These are phyloP conservation scores for Xenops minutus DNA, from an alignment of 2,797 vertebrate species.

Conservation along the genomic window DNA sequence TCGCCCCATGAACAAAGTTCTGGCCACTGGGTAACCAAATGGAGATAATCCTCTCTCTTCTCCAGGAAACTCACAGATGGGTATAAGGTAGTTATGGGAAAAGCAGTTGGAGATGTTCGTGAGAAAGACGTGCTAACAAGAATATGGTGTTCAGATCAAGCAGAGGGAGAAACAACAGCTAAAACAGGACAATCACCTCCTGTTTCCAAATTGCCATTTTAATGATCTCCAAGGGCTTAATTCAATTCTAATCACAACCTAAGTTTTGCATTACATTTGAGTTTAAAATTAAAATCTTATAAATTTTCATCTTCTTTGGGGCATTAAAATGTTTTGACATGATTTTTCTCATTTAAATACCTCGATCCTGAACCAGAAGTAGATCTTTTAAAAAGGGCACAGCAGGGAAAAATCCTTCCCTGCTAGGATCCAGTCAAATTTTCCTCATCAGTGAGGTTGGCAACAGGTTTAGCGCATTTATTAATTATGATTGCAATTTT, in stretches of 20 bases:
- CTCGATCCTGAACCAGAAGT: not conserved
- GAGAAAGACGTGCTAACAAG: not conserved
- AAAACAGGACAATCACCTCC: not conserved
- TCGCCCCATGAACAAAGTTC: not conserved
- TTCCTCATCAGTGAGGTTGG: not conserved
- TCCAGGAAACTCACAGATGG: not conserved
- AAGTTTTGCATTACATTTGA: not conserved
- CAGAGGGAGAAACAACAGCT: not conserved
- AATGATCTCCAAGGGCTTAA: not conserved
- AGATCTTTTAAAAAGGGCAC: not conserved
- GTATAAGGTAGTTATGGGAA: not conserved
- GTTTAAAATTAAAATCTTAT: not conserved
- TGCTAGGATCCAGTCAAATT: not conserved
- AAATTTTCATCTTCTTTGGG: not conserved
- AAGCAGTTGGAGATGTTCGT: not conserved
- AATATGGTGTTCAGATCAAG: not conserved
- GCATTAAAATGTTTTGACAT: not conserved
- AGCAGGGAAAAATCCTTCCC: not conserved
- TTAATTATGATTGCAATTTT: constrained; percentile 4
- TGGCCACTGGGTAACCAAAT: not conserved
- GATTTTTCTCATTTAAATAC: not conserved
- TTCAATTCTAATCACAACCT: not conserved
- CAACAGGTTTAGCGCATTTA: not conserved
- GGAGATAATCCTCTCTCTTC: not conserved
- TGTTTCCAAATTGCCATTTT: not conserved